A percentile compares a stretch with the other conserved stretches of the same genome.
Evolutionary conservation across 2,888 invertebrate genomes (phyloP).

Genomic region (Volucella bombylans): DNA sequence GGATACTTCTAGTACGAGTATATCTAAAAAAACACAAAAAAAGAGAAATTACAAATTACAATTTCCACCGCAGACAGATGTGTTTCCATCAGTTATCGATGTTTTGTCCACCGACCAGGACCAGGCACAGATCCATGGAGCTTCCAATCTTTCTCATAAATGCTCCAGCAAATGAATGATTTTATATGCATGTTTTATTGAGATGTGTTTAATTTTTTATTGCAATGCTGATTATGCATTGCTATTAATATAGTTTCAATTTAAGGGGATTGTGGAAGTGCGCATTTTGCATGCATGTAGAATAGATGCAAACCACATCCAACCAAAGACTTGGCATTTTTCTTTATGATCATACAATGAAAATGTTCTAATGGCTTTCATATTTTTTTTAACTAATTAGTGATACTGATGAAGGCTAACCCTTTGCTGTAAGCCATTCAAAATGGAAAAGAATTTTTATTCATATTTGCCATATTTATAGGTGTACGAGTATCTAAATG

Average conservation of each 20-base stretch:
- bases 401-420: conserved; percentile 30
- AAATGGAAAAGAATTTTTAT: no score
- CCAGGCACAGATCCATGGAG: conserved; percentile 14
- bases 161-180: conserved; percentile 49
- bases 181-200: conserved; percentile 62
- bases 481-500: no score
- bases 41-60: conserved; percentile 37
- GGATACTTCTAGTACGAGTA: conserved; percentile 37
- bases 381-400: conserved; percentile 52
- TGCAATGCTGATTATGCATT: conserved; percentile 65
- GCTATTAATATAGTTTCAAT: conserved; percentile 56
- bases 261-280: conserved; percentile 1
- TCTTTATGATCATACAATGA: conserved; percentile 58
- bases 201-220: conserved; percentile 68
- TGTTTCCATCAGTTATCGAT: conserved; percentile 55
- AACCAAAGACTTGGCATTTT: conserved; percentile 22
- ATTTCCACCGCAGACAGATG: conserved; percentile 68
- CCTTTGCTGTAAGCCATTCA: not conserved
- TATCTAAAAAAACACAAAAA: conserved; percentile 8
- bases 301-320: conserved; percentile 37
- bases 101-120: conserved; percentile 26
- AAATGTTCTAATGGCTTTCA: conserved; percentile 52
- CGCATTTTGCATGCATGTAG: conserved; percentile 11
- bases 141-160: conserved; percentile 60
- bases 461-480: no score